Evolutionary conservation across 2,113 vertebrate species (phyloP), one percentile per base, ranked within the genome.

Genomic region (Lethenteron reissneri): DNA sequence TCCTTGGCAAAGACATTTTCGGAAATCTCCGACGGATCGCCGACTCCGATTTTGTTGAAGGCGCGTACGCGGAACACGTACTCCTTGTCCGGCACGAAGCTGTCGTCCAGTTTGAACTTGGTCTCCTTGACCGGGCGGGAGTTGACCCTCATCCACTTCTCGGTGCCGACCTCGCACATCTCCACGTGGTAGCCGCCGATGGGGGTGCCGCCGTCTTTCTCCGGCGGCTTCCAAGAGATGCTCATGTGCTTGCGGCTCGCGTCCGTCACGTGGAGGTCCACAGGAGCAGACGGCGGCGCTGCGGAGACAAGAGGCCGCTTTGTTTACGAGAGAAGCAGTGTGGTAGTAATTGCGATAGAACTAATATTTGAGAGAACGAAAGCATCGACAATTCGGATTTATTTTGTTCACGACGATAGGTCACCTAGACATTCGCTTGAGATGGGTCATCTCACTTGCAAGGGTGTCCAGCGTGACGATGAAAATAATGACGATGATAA

Each of bases 61-160:
- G 94, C 94, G 77, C 91, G 85, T 72, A 99, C 86, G 78, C 92
- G 83, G 56, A 99, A 80, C 14, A 95, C 79, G 1, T 99, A 99
- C 13, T 95, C 88, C 78, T 95, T 99, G 78, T 95, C 92, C 64
- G 92, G 87, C 80, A 91, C 86, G 76, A 97, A 81, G 68, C 89
- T 88, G 70, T 99, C 94, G 1, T 90, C 87, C 10, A 89, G 88
- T 78, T 82, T 89, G 79, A 86, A 97, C 71, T 86, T 84, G 71
- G 89, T 80, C 72, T 96, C 91, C 80, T 92, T 97, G 75, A 97
- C 75, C 56, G 94, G 92, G 57, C 94, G 86, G 78, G 80, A 86
- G 81, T 92, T 99, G 59, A 99, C 83, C 73, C 89, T 77, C 78
- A 96, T 87, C 94, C 94, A 99, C 76, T 99, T 99, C 76, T 99